phyloP scores from a whole-genome alignment of 2,113 vertebrate genomes.

The Aix galericulata region DNA sequence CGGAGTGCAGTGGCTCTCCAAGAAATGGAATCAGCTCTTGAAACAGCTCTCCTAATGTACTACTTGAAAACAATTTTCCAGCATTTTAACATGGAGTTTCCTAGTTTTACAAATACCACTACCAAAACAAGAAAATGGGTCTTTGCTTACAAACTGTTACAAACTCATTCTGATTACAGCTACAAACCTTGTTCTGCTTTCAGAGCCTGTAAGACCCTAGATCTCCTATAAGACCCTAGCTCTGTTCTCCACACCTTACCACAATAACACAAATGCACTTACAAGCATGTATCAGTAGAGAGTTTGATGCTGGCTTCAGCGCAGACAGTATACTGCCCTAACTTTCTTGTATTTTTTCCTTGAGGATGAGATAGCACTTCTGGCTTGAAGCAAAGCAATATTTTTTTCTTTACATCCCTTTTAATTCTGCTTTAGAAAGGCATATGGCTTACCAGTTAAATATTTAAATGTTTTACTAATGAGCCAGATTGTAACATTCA shows the following conservation, averaged over 20 bases:
- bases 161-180: not conserved
- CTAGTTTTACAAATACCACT: not conserved
- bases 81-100: not conserved
- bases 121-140: not conserved
- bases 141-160: not conserved
- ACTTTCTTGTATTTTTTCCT: not conserved
- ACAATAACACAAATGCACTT: not conserved
- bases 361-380: not conserved
- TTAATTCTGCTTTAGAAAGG: not conserved
- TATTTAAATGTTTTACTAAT: slow-evolving; percentile 22
- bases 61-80: not conserved
- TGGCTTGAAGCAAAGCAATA: not conserved
- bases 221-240: not conserved
- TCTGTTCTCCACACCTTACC: not conserved
- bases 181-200: not conserved
- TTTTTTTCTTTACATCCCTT: not conserved
- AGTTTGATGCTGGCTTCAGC: not conserved
- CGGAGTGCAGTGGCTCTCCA: not conserved
- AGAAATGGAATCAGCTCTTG: not conserved
- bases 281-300: not conserved
- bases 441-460: slow-evolving; percentile 16
- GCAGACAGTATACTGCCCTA: not conserved
- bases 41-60: not conserved
- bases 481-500: not conserved
- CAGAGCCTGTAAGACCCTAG: not conserved